Percentiles rank a stretch among this genome's conserved stretches.
These are phyloP conservation scores for Cheilosia impressa DNA, from an alignment of 2,888 invertebrate species.

Conservation along the genomic window DNA sequence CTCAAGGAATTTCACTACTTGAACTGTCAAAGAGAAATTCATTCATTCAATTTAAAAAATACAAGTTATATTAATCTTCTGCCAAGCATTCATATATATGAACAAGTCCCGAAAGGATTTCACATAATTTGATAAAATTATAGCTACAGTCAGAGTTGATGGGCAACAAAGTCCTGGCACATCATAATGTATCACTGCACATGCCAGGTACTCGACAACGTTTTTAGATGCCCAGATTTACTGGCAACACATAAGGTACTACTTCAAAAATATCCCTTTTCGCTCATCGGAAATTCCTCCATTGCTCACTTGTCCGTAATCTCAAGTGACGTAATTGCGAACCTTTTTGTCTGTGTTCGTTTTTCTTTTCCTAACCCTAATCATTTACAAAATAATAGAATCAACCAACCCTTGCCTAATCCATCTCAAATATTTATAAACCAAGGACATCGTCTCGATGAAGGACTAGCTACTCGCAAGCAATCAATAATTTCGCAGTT, in stretches of 20 bases:
- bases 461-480: not conserved
- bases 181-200: too few relatives aligned
- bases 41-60: too few relatives aligned
- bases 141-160: too few relatives aligned
- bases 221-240: not conserved
- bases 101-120: too few relatives aligned
- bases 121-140: too few relatives aligned
- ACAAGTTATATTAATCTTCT: too few relatives aligned
- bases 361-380: constrained; percentile 26
- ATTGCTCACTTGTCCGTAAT: constrained; percentile 44
- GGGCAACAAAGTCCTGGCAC: too few relatives aligned
- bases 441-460: constrained; percentile 36
- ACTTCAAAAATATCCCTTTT: not conserved
- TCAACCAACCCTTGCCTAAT: constrained; percentile 46
- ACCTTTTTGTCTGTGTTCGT: not conserved
- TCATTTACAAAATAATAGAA: constrained; percentile 14
- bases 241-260: not conserved
- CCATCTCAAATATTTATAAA: constrained; percentile 55
- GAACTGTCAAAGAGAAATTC: too few relatives aligned
- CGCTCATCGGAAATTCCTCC: not conserved
- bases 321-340: constrained; percentile 41
- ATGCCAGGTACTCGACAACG: too few relatives aligned
- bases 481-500: constrained; percentile 8
- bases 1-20: too few relatives aligned
- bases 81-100: too few relatives aligned